Evolutionary conservation across 1,140 invertebrate species (phyloP), one percentile per base, ranked within the genome.

Genomic region (Drosophila rufa): DNA sequence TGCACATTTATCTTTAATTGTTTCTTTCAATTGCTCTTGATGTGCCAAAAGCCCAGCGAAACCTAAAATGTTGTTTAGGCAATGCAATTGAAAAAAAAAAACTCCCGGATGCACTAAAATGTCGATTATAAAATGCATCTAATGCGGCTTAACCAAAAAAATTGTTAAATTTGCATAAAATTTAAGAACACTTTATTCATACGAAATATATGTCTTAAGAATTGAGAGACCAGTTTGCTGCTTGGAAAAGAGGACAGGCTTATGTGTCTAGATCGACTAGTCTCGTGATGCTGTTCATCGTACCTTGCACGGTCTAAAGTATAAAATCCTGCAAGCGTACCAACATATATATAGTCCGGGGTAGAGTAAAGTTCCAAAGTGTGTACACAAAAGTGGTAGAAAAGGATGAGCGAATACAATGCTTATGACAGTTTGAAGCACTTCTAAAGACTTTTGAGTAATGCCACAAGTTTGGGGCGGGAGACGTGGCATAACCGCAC

Each of bases 361-460:
- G 53, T 47, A 68, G 66, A 76, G 55, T 74, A 78, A 80, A 87
- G 77, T 83, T 64, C 61, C 50, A 83, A 83, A 66, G 69, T 60
- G 50, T 82, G 79, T 74, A 46, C 70, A 56, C 22, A 56, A 57
- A 66, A 57, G 27, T 43, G 6, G 46, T 48, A 50, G 9, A 17
- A 27, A 22, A 43, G 40, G 27, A 45, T 59, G 19, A 48, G 17
- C 51, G 33, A 56, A 43, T 58, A 48, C 76, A 79, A 64, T 89
- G 85, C 80, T 64, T 89, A 76, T 84, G 86, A 89, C 85, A 89
- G 85, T 90, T 90, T 81, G 60, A 79, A 90, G 75, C 71, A 85
- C 86, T 90, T 85, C 66, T 74, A 56, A 85, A 71, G 79, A 62
- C 75, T 82, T 79, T 79, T 85, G 66, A 85, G 71, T 60, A 70